Base-by-base conservation (phyloP, 2,797 vertebrate genomes). In the Rhinophrynus dorsalis region DNA sequence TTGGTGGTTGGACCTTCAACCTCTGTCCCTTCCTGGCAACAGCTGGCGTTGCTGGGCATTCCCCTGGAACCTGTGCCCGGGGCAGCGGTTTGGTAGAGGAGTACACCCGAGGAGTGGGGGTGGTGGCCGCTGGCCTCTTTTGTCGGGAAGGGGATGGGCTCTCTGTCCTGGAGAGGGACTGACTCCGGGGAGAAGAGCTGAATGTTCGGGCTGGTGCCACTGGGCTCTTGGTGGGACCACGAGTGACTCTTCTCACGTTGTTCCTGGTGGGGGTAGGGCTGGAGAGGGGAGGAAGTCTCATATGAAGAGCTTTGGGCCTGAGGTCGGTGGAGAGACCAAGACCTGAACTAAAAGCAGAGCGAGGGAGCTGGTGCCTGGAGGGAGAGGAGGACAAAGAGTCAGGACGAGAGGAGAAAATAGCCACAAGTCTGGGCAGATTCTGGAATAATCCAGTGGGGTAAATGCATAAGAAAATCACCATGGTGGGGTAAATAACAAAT, bases 131-230 rank as follows among this genome's bases (percentile, higher is more conserved):
- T 10, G 82, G 70, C 73, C 86, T 90, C 76, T 82, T 86, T 21
- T 85, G 90, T 42, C 92, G 90, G 66, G 94, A 93, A 5, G 96
- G 94, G 13, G 96, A 97, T 55, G 93, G 93, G 69, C 94, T 98
- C 81, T 94, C 92, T 61, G 85, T 93, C 68, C 93, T 86, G 75
- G 88, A 83, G 9, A 89, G 78, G 70, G 89, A 85, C 71, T 87
- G 90, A 83, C 88, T 90, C 82, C 88, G 85, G 27, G 92, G 89
- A 67, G 92, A 90, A 57, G 91, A 89, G 78, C 90, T 94, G 79
- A 93, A 83, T 79, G 92, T 92, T 83, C 92, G 93, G 7, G 84
- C 72, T 15, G 79, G 52, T 45, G 90, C 86, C 48, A 89, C 82
- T 1, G 93, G 83, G 57, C 86, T 86, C 63, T 83, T 78, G 57